Evolutionary conservation across 2,797 vertebrate genomes (phyloP), one percentile per base, ranked within the genome.

Genomic region (Enteromius afrohamiltoni): DNA sequence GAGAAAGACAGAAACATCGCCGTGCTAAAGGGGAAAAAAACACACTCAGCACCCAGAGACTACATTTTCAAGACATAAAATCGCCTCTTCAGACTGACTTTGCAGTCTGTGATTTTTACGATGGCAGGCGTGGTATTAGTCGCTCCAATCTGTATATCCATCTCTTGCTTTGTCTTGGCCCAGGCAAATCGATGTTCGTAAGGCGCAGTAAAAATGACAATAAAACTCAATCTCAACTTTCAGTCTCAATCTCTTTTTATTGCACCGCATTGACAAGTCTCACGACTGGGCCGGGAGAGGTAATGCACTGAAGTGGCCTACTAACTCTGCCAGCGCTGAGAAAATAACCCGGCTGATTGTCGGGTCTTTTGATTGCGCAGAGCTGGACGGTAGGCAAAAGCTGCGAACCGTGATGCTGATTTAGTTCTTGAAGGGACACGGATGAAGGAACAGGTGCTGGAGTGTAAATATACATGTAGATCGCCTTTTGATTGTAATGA

Each of bases 401-500:
- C 69, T 55, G 69, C 4, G 13, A 34, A 73, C 60, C 16, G 29
- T 79, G 82, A 80, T 73, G 80, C 82, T 86, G 87, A 88, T 88
- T 88, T 87, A 79, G 82, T 87, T 86, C 86, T 82, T 88, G 83
- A 86, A 87, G 87, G 65, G 74, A 86, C 81, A 47, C 45, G 49
- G 60, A 88, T 65, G 86, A 70, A 83, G 86, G 73, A 74, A 76
- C 85, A 86, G 79, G 79, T 88, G 79, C 80, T 84, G 58, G 85
- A 80, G 79, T 84, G 64, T 82, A 88, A 80, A 85, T 88, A 83
- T 85, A 71, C 65, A 88, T 88, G 88, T 90, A 86, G 84, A 84
- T 87, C 65, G 83, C 86, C 77, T 70, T 85, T 80, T 88, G 87
- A 88, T 88, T 87, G 86, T 84, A 88, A 88, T 88, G 82, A 87